Evolutionary conservation across 1,140 invertebrate genomes (phyloP).

Genomic region (Formica exsecta): DNA sequence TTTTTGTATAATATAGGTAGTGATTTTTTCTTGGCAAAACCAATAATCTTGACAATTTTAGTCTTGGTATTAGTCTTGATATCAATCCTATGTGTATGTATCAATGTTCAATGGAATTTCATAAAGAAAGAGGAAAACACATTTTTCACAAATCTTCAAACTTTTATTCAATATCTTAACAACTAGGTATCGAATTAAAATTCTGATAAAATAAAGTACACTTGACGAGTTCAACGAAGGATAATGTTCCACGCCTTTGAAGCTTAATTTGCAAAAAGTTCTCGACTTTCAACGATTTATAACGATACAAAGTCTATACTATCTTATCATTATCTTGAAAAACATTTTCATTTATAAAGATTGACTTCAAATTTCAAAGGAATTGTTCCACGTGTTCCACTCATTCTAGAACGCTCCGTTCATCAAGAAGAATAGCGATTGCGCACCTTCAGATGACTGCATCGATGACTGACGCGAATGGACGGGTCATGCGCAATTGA

Average conservation of each 20-base stretch:
- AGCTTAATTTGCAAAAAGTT: constrained; percentile 1
- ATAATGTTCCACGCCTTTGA: background rate
- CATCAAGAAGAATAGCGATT: constrained; percentile 18
- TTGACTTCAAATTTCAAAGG: background rate
- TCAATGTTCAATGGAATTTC: background rate
- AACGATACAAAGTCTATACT: background rate
- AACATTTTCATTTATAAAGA: background rate
- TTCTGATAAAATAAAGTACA: background rate
- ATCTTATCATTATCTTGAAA: too few relatives aligned
- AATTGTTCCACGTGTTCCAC: background rate
- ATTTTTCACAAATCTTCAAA: background rate
- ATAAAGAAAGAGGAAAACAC: background rate
- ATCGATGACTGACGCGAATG: constrained; percentile 34
- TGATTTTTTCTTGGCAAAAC: too few relatives aligned
- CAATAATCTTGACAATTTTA: too few relatives aligned
- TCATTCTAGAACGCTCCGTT: background rate
- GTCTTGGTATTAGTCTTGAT: too few relatives aligned
- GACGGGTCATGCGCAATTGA: constrained; percentile 21
- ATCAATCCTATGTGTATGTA: too few relatives aligned
- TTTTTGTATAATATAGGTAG: too few relatives aligned
- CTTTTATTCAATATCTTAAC: background rate
- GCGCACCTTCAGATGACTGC: constrained; percentile 20
- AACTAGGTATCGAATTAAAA: background rate
- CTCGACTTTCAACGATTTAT: background rate
- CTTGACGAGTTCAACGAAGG: background rate